phyloP scores from a whole-genome alignment of 2,888 invertebrate species.

The Pachymerium ferrugineum region DNA sequence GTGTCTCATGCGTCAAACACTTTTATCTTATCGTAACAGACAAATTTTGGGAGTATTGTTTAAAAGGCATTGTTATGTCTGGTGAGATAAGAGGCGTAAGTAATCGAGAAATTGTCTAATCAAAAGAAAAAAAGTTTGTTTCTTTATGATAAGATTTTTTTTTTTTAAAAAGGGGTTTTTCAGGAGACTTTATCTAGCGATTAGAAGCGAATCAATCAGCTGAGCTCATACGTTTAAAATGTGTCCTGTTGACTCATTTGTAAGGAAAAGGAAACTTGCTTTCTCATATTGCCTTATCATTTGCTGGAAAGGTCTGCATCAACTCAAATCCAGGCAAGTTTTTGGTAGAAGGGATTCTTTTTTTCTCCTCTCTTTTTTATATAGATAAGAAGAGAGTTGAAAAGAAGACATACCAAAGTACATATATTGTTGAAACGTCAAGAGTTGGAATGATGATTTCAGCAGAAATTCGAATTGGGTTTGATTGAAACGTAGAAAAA shows the following conservation, averaged over 20 bases:
- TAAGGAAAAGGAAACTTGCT: conserved; percentile 11
- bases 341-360: too few relatives aligned
- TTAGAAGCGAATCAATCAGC: neutral
- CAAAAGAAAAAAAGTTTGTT: neutral
- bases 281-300: neutral
- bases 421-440: neutral
- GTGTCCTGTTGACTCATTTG: conserved; percentile 23
- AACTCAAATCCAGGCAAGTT: conserved; percentile 19
- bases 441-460: neutral
- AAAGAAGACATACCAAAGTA: neutral
- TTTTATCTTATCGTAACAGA: conserved; percentile 11
- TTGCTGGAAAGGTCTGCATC: conserved; percentile 2
- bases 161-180: neutral
- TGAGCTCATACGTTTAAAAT: conserved; percentile 21
- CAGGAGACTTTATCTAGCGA: too few relatives aligned
- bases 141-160: neutral
- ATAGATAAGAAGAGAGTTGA: neutral
- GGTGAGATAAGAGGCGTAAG: neutral
- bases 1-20: conserved; percentile 21
- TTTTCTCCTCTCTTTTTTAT: too few relatives aligned
- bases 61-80: neutral
- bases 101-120: neutral
- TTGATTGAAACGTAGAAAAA: neutral
- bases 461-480: neutral
- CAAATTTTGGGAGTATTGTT: conserved; percentile 9